phyloP scores from a whole-genome alignment of 2,113 vertebrate species.

The Pavo muticus region DNA sequence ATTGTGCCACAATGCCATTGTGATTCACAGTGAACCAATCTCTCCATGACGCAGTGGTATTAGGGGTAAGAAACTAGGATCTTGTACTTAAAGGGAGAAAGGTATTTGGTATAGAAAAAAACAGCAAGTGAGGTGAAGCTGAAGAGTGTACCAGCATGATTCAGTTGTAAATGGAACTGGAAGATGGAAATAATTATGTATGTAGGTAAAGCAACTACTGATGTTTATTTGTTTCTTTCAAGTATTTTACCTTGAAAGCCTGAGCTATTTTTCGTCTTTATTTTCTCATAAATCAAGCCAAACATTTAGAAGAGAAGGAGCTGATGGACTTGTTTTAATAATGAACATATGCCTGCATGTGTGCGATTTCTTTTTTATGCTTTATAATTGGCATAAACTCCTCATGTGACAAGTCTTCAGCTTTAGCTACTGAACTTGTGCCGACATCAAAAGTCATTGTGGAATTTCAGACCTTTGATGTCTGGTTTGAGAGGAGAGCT shows the following conservation, averaged over 20 bases:
- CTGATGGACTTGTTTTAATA: conserved; percentile 48
- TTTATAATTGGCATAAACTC: conserved; percentile 58
- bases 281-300: conserved; percentile 51
- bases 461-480: conserved; percentile 72
- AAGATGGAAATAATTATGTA: not conserved
- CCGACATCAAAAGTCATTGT: conserved; percentile 60
- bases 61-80: not conserved
- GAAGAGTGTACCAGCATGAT: not conserved
- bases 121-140: conserved; percentile 3
- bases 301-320: not conserved
- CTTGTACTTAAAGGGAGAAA: not conserved
- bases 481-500: conserved; percentile 50
- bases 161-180: not conserved
- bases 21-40: not conserved
- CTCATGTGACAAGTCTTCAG: conserved; percentile 54
- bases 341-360: conserved; percentile 38
- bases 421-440: conserved; percentile 51
- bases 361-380: conserved; percentile 38
- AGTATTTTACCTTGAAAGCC: conserved; percentile 50
- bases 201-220: not conserved
- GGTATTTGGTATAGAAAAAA: not conserved
- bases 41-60: not conserved
- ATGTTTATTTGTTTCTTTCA: conserved; percentile 20
- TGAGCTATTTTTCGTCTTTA: conserved; percentile 49
- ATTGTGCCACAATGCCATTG: too few relatives aligned